These are phyloP conservation scores for Amphibalanus amphitrite DNA, from an alignment of 1,140 invertebrate species.

Conservation along the genomic window DNA sequence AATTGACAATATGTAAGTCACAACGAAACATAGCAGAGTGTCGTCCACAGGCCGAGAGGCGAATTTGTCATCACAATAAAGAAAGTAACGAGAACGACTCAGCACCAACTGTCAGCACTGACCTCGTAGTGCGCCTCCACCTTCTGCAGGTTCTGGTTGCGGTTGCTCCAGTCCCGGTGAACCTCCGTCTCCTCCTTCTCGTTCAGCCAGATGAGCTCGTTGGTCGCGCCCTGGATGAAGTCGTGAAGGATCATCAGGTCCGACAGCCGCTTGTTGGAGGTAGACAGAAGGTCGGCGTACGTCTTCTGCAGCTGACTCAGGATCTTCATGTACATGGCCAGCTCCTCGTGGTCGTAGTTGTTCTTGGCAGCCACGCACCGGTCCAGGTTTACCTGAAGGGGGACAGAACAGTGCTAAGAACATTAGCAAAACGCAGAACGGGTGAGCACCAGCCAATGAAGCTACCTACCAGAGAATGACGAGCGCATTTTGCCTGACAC, in stretches of 20 bases:
- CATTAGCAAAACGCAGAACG: too few relatives aligned
- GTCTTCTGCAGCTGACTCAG: conserved; percentile 73
- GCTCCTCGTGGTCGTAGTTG: conserved; percentile 77
- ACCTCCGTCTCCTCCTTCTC: conserved; percentile 90
- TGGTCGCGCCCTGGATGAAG: conserved; percentile 83
- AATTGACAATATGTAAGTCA: too few relatives aligned
- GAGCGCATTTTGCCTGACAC: too few relatives aligned
- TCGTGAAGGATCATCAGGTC: conserved; percentile 83
- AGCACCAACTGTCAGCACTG: background rate
- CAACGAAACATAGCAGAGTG: too few relatives aligned
- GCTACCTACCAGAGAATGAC: too few relatives aligned
- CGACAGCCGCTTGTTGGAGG: conserved; percentile 69
- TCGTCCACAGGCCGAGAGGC: too few relatives aligned
- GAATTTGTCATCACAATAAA: too few relatives aligned
- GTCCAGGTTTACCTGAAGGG: conserved; percentile 4
- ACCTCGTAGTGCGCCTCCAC: conserved; percentile 94
- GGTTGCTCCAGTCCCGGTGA: conserved; percentile 88
- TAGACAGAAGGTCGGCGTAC: conserved; percentile 69
- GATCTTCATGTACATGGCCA: conserved; percentile 73
- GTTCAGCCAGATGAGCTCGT: conserved; percentile 90
- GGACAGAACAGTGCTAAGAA: too few relatives aligned
- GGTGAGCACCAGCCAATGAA: too few relatives aligned
- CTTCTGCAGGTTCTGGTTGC: conserved; percentile 72
- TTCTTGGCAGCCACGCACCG: conserved; percentile 32
- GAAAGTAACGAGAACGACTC: too few relatives aligned